Evolutionary conservation across 2,113 vertebrate species (phyloP).

Genomic region (Amphiprion percula): DNA sequence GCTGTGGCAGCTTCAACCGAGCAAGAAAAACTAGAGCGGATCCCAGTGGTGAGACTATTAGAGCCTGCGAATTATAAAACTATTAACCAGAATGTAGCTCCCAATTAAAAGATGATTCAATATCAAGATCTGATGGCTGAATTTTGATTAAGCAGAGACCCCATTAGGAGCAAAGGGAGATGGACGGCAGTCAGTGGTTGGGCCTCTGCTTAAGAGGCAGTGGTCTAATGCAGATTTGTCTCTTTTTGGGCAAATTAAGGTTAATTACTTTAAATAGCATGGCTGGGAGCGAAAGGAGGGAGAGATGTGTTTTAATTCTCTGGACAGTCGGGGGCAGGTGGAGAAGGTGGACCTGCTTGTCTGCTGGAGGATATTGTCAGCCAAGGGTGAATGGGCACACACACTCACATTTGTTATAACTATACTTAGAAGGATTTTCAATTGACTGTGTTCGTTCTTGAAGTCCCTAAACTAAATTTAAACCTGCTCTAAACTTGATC

Average conservation of each 20-base stretch:
- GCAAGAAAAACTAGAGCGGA: conserved; percentile 94
- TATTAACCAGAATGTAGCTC: conserved; percentile 99
- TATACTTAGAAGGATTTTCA: conserved; percentile 3
- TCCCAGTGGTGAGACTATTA: conserved; percentile 99
- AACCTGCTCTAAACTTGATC: conserved; percentile 18
- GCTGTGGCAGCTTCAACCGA: conserved; percentile 70
- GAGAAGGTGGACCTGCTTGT: conserved; percentile 82
- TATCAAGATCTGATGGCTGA: conserved; percentile 99
- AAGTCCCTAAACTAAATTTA: conserved; percentile 10
- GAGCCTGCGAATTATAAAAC: conserved; percentile 98
- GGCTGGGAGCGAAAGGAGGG: conserved; percentile 89
- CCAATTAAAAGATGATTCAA: conserved; percentile 99
- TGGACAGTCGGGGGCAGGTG: conserved; percentile 87
- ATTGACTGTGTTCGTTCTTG: conserved; percentile 7
- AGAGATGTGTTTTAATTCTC: conserved; percentile 90
- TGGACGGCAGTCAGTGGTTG: conserved; percentile 88
- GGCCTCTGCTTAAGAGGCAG: conserved; percentile 93
- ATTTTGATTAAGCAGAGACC: conserved; percentile 99
- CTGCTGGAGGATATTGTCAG: conserved; percentile 72
- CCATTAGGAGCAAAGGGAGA: conserved; percentile 97
- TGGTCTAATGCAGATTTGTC: conserved; percentile 95
- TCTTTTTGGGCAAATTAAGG: conserved; percentile 94
- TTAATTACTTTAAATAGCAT: conserved; percentile 99
- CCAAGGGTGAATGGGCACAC: conserved; percentile 40
- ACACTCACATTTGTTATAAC: conserved; percentile 24